Conservation (phyloP, 2,888 invertebrate genomes). For the Mamestra brassicae region DNA sequence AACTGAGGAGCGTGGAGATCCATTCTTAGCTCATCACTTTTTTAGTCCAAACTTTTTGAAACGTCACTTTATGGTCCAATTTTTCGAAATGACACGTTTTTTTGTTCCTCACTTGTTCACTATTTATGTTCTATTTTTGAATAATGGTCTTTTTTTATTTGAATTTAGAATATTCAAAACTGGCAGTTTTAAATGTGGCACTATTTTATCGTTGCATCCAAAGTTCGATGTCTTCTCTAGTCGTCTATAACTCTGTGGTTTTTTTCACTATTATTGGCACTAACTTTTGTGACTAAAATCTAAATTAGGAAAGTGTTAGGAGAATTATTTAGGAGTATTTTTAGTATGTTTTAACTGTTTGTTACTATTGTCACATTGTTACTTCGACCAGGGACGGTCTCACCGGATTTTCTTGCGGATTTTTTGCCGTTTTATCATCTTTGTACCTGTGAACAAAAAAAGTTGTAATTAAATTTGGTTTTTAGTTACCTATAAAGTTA, state of each 20-base stretch:
- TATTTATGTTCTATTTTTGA: neutral
- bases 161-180: conserved; percentile 37
- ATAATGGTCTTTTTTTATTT: conserved; percentile 8
- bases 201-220: conserved; percentile 74
- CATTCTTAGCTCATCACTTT: conserved; percentile 77
- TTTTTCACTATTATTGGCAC: conserved; percentile 79
- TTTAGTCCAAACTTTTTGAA: conserved; percentile 37
- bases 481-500: neutral
- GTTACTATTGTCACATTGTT: conserved; percentile 78
- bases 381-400: conserved; percentile 59
- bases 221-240: conserved; percentile 72
- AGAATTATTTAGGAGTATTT: conserved; percentile 78
- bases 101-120: neutral
- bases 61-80: conserved; percentile 30
- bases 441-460: conserved; percentile 78
- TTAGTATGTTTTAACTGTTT: conserved; percentile 68
- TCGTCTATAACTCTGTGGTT: conserved; percentile 58
- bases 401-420: conserved; percentile 83
- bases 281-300: conserved; percentile 69
- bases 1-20: conserved; percentile 87
- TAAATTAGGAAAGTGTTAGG: conserved; percentile 67
- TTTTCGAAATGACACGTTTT: conserved; percentile 31
- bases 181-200: conserved; percentile 66
- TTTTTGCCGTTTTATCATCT: conserved; percentile 83
- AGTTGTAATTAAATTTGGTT: neutral